A percentile compares a stretch with the other conserved stretches of the same genome.
Conservation (phyloP, 2,888 invertebrate species). For the Hypomecis punctinalis region DNA sequence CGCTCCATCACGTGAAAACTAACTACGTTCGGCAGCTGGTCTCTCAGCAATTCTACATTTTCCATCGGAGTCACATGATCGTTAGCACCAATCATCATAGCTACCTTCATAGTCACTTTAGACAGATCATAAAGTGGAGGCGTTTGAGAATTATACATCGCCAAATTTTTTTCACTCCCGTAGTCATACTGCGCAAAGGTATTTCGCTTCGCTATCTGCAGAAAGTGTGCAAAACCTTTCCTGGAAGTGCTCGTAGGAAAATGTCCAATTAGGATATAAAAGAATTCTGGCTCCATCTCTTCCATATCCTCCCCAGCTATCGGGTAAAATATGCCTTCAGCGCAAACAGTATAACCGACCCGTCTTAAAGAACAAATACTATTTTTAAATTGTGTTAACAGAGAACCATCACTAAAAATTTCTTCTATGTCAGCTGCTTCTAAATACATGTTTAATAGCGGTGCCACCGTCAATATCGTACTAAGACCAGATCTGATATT, state of each 20-base stretch:
- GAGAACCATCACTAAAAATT: conserved; percentile 25
- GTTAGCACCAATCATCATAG: conserved; percentile 76
- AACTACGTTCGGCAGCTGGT: conserved; percentile 52
- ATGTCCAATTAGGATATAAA: conserved; percentile 46
- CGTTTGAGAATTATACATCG: conserved; percentile 20
- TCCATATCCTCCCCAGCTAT: conserved; percentile 76
- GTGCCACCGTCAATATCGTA: background rate
- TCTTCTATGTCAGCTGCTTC: conserved; percentile 30
- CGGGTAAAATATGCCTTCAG: conserved; percentile 24
- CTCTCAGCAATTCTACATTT: conserved; percentile 43
- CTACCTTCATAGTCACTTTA: conserved; percentile 52
- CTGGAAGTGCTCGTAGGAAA: conserved; percentile 53
- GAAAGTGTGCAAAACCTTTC: conserved; percentile 49
- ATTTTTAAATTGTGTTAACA: conserved; percentile 17
- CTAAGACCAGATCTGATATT: conserved; percentile 24
- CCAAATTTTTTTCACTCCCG: conserved; percentile 23
- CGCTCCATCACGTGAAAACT: conserved; percentile 47
- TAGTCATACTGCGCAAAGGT: conserved; percentile 32
- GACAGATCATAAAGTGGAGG: conserved; percentile 32
- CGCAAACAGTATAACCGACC: conserved; percentile 34
- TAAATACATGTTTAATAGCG: background rate
- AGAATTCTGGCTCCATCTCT: conserved; percentile 79
- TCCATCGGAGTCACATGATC: conserved; percentile 77
- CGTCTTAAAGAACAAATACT: conserved; percentile 19
- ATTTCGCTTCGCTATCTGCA: conserved; percentile 33